Base-by-base conservation (phyloP, 2,888 invertebrate genomes). In the Plebejus argus region DNA sequence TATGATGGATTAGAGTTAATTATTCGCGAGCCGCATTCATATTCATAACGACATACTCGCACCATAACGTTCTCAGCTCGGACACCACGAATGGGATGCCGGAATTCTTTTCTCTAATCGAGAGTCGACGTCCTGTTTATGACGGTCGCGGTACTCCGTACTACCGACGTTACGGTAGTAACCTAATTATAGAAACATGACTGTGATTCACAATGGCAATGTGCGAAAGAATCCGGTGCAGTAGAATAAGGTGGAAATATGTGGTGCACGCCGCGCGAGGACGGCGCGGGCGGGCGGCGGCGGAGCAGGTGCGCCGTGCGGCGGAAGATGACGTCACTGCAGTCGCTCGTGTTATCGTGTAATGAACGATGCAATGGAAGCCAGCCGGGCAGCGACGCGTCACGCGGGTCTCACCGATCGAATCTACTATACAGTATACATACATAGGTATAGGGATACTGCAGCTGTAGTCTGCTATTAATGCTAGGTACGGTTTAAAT, bases 101-200 rank as follows among this genome's bases (percentile, higher is more conserved):
- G 58, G 58, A n/a, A 58, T 58, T 58, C 20, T 58, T 58, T 8
- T 61, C 23, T 61, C 61, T 61, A 61, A 5, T 61, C 23, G 61
- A 23, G 61, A 61, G 23, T 61, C 23, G 61, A 61, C 61, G 61
- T 61, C 61, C 61, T 23, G 61, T 23, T 61, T 23, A 61, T 61
- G 61, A 61, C 23, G 8, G 23, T 23, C 1, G 18, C 28, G 28
- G 0, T 28, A 28, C 28, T 28, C 2, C 39, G 53, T 53, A 18
- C 53, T 53, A 53, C 53, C 15, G 3, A 53, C 53, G 18, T 61
- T 23, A 61, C 61, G 61, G 12, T 56, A n/a, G 18, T 10, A 12
- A 61, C 23, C 12, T 12, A 12, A 61, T 61, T 23, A 61, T 23
- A 23, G 61, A 61, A 23, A 61, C 23, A 12, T 61, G 2, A 28